phyloP scores from a whole-genome alignment of 2,113 vertebrate species.

The Takifugu flavidus region DNA sequence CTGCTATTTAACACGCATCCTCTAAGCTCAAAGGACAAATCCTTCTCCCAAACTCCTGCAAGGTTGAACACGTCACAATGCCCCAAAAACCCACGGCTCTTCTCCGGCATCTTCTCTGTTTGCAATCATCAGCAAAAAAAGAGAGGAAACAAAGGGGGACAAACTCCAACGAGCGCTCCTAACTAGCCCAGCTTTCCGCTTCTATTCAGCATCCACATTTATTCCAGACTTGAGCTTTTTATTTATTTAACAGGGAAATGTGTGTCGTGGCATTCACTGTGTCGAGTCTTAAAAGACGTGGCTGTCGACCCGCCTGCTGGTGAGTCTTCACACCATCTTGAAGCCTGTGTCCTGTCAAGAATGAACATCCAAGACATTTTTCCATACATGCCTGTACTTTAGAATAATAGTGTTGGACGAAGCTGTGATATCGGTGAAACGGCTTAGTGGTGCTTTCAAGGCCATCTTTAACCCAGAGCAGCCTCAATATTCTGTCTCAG shows the following conservation, averaged over 20 bases:
- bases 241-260: constrained; percentile 72
- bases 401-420: neutral
- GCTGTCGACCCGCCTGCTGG: constrained; percentile 36
- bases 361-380: too few relatives aligned
- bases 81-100: constrained; percentile 20
- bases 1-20: constrained; percentile 64
- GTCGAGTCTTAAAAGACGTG: constrained; percentile 53
- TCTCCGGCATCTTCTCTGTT: constrained; percentile 25
- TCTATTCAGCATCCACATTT: constrained; percentile 61
- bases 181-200: constrained; percentile 62
- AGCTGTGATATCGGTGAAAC: too few relatives aligned
- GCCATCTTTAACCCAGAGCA: constrained; percentile 12
- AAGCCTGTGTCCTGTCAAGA: too few relatives aligned
- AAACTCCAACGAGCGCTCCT: constrained; percentile 27
- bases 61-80: constrained; percentile 34
- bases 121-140: constrained; percentile 65
- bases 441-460: constrained; percentile 10
- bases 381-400: too few relatives aligned
- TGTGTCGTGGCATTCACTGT: constrained; percentile 46
- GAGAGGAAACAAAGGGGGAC: constrained; percentile 37
- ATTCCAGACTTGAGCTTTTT: constrained; percentile 52
- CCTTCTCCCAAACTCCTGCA: constrained; percentile 40
- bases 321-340: too few relatives aligned
- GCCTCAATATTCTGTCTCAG: neutral
- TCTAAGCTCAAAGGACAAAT: constrained; percentile 45